Conservation (phyloP, 2,797 vertebrate species). For the Acanthurus lineatus region DNA sequence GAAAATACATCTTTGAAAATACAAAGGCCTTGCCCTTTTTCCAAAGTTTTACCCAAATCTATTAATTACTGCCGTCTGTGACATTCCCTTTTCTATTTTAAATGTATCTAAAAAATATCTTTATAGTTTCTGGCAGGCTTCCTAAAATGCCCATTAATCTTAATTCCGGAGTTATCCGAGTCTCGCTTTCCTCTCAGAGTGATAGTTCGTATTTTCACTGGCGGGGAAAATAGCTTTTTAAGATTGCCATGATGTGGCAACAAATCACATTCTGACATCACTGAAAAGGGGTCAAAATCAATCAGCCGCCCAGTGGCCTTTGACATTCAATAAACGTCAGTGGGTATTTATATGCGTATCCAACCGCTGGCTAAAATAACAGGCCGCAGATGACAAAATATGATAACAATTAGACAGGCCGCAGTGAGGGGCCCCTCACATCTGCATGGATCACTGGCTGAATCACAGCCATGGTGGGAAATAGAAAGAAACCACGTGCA, state of each 20-base stretch:
- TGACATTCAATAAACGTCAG: constrained; percentile 85
- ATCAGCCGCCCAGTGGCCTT: constrained; percentile 80
- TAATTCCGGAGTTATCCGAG: constrained; percentile 78
- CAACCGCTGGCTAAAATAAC: constrained; percentile 75
- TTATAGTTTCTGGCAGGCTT: constrained; percentile 79
- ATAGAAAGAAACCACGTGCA: constrained; percentile 38
- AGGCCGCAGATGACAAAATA: constrained; percentile 75
- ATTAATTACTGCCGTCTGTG: constrained; percentile 72
- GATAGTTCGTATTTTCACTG: constrained; percentile 82
- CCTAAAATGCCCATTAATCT: constrained; percentile 85
- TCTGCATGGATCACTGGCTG: constrained; percentile 75
- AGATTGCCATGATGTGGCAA: constrained; percentile 80
- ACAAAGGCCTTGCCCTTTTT: constrained; percentile 40
- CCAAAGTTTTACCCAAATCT: constrained; percentile 61
- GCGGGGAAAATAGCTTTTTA: constrained; percentile 83
- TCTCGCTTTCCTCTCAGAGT: constrained; percentile 70
- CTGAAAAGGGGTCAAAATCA: constrained; percentile 82
- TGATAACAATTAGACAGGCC: constrained; percentile 79
- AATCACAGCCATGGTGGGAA: constrained; percentile 33
- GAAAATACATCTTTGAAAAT: constrained; percentile 46
- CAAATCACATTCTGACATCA: constrained; percentile 84
- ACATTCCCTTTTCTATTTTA: constrained; percentile 70
- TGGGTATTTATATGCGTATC: constrained; percentile 77
- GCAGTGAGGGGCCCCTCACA: constrained; percentile 19
- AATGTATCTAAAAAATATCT: constrained; percentile 71